Evolutionary conservation across 2,113 vertebrate species (phyloP).

Genomic region (Alexandromys fortis): DNA sequence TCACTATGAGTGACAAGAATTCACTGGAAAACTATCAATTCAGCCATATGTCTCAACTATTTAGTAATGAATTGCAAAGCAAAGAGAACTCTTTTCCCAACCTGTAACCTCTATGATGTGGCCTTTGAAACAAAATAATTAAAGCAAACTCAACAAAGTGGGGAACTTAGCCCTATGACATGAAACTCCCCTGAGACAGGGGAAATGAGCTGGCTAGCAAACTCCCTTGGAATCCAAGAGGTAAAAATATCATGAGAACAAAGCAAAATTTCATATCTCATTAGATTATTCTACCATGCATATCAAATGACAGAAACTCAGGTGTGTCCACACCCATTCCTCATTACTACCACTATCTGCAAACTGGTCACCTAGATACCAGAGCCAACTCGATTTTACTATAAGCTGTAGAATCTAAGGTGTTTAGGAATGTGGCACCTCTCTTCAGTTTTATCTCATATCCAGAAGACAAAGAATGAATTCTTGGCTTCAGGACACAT

Average conservation of each 20-base stretch:
- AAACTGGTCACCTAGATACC: neutral
- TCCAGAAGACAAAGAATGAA: neutral
- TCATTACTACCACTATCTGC: neutral
- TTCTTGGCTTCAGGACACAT: neutral
- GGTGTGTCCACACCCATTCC: neutral
- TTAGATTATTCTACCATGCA: constrained; percentile 2
- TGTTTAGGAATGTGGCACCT: neutral
- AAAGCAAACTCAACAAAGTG: constrained; percentile 33
- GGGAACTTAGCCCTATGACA: neutral
- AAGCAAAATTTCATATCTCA: constrained; percentile 32
- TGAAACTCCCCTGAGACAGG: constrained; percentile 47
- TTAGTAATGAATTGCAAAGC: constrained; percentile 29
- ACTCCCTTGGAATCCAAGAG: constrained; percentile 41
- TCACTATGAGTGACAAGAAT: neutral
- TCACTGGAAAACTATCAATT: constrained; percentile 20
- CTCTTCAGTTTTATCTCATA: constrained; percentile 23
- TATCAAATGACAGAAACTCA: constrained; percentile 50
- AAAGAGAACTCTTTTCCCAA: constrained; percentile 40
- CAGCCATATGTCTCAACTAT: constrained; percentile 50
- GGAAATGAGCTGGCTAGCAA: constrained; percentile 45
- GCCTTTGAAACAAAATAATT: constrained; percentile 44
- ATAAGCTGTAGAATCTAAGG: neutral
- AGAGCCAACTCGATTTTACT: constrained; percentile 44
- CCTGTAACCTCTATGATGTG: neutral
- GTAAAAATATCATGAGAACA: constrained; percentile 41